Evolutionary conservation across 2,888 invertebrate species (phyloP).

Genomic region (Drosophila tanythrix): DNA sequence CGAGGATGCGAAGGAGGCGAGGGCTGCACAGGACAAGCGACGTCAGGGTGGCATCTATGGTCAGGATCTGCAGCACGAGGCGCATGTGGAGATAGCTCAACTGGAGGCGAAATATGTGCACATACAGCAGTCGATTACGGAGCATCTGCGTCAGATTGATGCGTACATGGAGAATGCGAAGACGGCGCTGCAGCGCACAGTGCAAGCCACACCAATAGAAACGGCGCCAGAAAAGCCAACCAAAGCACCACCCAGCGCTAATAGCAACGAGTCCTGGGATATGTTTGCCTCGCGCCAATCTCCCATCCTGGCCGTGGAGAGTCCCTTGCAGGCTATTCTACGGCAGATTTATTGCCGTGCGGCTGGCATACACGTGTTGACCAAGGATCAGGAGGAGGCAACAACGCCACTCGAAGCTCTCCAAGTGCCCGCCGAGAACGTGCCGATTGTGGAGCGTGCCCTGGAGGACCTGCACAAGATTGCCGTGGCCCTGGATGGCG

Average conservation of each 20-base stretch:
- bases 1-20: constrained; percentile 24
- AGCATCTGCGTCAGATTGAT: constrained; percentile 83
- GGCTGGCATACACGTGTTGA: constrained; percentile 49
- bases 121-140: constrained; percentile 83
- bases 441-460: constrained; percentile 83
- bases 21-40: constrained; percentile 30
- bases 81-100: constrained; percentile 74
- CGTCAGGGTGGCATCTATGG: constrained; percentile 61
- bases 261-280: constrained; percentile 51
- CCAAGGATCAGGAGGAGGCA: constrained; percentile 30
- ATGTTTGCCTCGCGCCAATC: constrained; percentile 57
- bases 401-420: constrained; percentile 7
- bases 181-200: constrained; percentile 77
- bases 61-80: constrained; percentile 59
- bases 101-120: constrained; percentile 82
- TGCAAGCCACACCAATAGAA: constrained; percentile 42
- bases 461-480: constrained; percentile 80
- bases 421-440: constrained; percentile 74
- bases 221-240: constrained; percentile 21
- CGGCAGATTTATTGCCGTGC: constrained; percentile 73
- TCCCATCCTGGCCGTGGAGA: constrained; percentile 71
- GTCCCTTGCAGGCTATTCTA: constrained; percentile 79
- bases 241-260: constrained; percentile 13
- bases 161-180: constrained; percentile 84
- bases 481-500: constrained; percentile 58